phyloP scores from a whole-genome alignment of 2,113 vertebrate species.

The Agelaius phoeniceus region DNA sequence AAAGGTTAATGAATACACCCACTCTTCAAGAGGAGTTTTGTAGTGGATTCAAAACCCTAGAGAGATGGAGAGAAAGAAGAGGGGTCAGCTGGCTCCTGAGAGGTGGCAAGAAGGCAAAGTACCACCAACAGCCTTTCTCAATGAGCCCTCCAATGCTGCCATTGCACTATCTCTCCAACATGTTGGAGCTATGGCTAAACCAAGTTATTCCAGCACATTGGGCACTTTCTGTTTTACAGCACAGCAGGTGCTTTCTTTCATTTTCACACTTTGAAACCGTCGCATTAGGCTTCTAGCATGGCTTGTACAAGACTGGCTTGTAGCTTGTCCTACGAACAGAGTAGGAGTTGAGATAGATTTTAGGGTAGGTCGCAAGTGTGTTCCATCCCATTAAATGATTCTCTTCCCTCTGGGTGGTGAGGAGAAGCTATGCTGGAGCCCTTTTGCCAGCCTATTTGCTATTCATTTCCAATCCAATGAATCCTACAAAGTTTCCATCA shows the following conservation, averaged over 20 bases:
- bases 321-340: neutral
- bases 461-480: neutral
- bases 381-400: neutral
- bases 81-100: neutral
- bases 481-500: neutral
- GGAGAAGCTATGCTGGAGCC: neutral
- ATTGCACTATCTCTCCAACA: accelerated
- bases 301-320: neutral
- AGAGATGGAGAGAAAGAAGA: neutral
- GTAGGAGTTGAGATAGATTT: neutral
- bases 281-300: neutral
- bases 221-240: neutral
- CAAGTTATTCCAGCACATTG: neutral
- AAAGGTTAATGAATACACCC: constrained; percentile 27
- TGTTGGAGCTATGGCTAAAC: neutral
- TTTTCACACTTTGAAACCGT: neutral
- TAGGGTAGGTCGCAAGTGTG: accelerated
- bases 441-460: neutral
- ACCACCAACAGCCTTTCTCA: neutral
- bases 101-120: neutral
- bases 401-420: neutral
- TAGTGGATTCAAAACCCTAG: neutral
- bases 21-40: neutral
- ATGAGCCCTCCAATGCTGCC: accelerated
- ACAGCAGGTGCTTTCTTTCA: neutral